phyloP scores from a whole-genome alignment of 2,797 vertebrate genomes.

The Cryptoblepharus egeriae region DNA sequence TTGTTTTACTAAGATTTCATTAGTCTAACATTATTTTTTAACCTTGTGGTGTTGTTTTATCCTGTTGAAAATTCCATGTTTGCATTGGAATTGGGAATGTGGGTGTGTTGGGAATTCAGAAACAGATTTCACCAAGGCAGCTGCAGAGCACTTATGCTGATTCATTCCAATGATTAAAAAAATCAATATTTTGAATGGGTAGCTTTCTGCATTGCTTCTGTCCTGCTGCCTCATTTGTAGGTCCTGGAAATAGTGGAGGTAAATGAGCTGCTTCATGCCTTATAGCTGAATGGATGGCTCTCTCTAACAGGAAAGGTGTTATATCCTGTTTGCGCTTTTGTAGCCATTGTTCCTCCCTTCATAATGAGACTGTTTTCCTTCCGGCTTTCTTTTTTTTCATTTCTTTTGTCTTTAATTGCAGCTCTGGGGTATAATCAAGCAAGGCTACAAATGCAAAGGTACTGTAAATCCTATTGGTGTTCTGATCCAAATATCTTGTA shows the following conservation, averaged over 20 bases:
- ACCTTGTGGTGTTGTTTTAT: background rate
- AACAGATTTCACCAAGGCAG: background rate
- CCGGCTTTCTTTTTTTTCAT: constrained; percentile 68
- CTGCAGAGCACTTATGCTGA: background rate
- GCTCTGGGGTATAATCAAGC: constrained; percentile 99
- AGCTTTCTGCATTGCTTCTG: constrained; percentile 26
- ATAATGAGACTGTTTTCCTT: constrained; percentile 73
- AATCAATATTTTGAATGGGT: background rate
- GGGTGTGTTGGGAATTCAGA: background rate
- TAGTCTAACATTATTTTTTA: no score
- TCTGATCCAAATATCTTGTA: constrained; percentile 35
- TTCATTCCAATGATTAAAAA: background rate
- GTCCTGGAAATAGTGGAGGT: constrained; percentile 53
- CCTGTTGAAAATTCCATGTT: background rate
- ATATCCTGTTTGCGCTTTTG: constrained; percentile 84
- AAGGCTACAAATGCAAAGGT: constrained; percentile 99
- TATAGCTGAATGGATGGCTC: constrained; percentile 58
- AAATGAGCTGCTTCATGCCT: constrained; percentile 47
- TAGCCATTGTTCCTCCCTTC: constrained; percentile 72
- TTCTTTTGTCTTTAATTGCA: constrained; percentile 80
- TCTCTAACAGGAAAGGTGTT: constrained; percentile 83
- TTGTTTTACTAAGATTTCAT: no score
- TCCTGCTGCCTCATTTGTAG: constrained; percentile 34
- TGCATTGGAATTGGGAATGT: background rate
- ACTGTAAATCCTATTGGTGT: constrained; percentile 52